Base-by-base conservation (phyloP, 2,113 vertebrate genomes). In the Rostratula benghalensis region DNA sequence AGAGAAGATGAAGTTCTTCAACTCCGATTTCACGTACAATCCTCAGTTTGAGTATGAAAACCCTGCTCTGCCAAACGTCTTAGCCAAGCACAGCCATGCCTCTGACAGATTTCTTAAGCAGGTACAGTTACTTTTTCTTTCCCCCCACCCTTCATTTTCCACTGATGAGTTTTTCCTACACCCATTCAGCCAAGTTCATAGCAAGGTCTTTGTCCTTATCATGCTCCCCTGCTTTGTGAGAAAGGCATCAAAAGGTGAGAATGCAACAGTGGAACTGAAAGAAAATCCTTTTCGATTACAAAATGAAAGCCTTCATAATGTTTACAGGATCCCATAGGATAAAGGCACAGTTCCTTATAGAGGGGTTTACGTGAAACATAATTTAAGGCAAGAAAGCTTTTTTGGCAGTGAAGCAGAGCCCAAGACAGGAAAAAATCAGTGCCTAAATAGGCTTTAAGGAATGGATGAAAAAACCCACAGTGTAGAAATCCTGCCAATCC, bases 31-130 rank as follows among this genome's bases (percentile, higher is more conserved):
- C 96, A 98, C 92, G 24, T 99, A 99, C 96, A 98, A 99, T 64
- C 99, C 99, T 28, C 99, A 99, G 31, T 99, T 99, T 97, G 98
- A 99, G 45, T 99, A 99, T 81, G 98, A 98, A 68, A 99, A 98
- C 82, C 98, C 99, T 1, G 97, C 98, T 15, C 90, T 98, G 91
- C 98, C 98, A 3, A 96, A 92, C 0, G 93, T 99, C 46, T 95
- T 99, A 95, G 98, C 97, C 35, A 98, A 98, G 78, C 97, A 99
- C 77, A 98, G 97, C 97, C 97, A 96, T 0, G 99, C 99, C 5
- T 99, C 99, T 2, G 98, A 99, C 79, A 98, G 97, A 48, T 99
- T 99, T 88, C 98, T 98, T 25, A 98, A 98, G 85, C 98, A 98
- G 98, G 98, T 99, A 98, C 57, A 69, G 67, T 86, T 91, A 9